These are phyloP conservation scores for Plagodis pulveraria DNA, from an alignment of 2,888 invertebrate species.

Conservation along the genomic window DNA sequence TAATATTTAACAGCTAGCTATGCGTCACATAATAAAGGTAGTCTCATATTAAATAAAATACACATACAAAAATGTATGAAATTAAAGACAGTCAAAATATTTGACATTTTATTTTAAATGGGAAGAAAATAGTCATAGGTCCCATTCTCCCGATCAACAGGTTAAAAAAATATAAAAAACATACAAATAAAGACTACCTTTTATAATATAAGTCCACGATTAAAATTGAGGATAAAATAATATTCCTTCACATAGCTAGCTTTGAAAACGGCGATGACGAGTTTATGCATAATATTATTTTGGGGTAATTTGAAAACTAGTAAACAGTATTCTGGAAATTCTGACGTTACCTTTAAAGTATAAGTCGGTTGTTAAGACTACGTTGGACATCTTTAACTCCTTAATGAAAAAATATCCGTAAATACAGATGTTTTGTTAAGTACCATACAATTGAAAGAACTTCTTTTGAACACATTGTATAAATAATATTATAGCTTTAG, in stretches of 20 bases:
- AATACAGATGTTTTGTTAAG: too few relatives aligned
- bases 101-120: slow-evolving; percentile 29
- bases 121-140: slow-evolving; percentile 46
- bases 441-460: too few relatives aligned
- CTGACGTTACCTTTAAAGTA: background rate
- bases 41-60: slow-evolving; percentile 14
- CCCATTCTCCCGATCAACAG: slow-evolving; percentile 59
- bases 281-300: slow-evolving; percentile 14
- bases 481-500: too few relatives aligned
- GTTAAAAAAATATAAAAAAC: slow-evolving; percentile 36
- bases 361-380: too few relatives aligned
- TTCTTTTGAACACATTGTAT: too few relatives aligned
- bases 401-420: too few relatives aligned
- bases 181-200: slow-evolving; percentile 30
- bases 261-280: slow-evolving; percentile 34
- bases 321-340: background rate
- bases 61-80: slow-evolving; percentile 31
- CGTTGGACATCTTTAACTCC: too few relatives aligned
- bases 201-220: slow-evolving; percentile 13
- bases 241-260: slow-evolving; percentile 25
- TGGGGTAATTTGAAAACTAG: background rate
- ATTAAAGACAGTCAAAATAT: slow-evolving; percentile 34
- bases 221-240: slow-evolving; percentile 9
- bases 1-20: slow-evolving; percentile 3
- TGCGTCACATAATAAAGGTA: slow-evolving; percentile 11